Evolutionary conservation across 2,888 invertebrate species (phyloP).

Genomic region (Nudaria mundana): DNA sequence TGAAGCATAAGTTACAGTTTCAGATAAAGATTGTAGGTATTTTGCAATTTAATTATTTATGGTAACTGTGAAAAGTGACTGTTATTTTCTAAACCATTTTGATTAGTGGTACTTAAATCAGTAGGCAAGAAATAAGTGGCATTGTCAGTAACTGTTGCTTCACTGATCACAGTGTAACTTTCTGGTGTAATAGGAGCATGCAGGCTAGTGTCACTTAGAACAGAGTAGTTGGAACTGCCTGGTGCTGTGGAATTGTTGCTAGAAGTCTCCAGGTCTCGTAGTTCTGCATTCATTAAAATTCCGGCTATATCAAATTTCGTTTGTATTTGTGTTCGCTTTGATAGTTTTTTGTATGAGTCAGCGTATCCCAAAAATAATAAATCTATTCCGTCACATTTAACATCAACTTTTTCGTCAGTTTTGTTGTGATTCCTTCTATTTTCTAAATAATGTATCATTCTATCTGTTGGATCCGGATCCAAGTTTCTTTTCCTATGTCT

Average conservation of each 20-base stretch:
- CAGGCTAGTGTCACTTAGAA: slow-evolving; percentile 16
- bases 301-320: slow-evolving; percentile 17
- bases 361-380: slow-evolving; percentile 17
- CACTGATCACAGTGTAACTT: slow-evolving; percentile 17
- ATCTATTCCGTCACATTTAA: slow-evolving; percentile 18
- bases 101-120: slow-evolving; percentile 11
- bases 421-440: slow-evolving; percentile 18
- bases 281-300: slow-evolving; percentile 23
- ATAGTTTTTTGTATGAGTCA: slow-evolving; percentile 10
- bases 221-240: slow-evolving; percentile 16
- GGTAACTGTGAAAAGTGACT: too few relatives aligned
- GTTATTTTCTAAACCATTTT: too few relatives aligned
- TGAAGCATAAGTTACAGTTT: background rate
- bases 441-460: slow-evolving; percentile 18
- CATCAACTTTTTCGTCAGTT: slow-evolving; percentile 15
- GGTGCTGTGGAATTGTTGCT: slow-evolving; percentile 15
- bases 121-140: slow-evolving; percentile 16
- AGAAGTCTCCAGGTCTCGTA: slow-evolving; percentile 15
- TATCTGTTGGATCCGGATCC: slow-evolving; percentile 18
- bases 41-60: background rate
- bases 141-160: slow-evolving; percentile 15
- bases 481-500: slow-evolving; percentile 16
- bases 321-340: slow-evolving; percentile 16
- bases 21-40: background rate
- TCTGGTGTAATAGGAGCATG: slow-evolving; percentile 15